These are phyloP conservation scores for Heliconius nattereri DNA, from an alignment of 1,140 invertebrate species.

Conservation along the genomic window DNA sequence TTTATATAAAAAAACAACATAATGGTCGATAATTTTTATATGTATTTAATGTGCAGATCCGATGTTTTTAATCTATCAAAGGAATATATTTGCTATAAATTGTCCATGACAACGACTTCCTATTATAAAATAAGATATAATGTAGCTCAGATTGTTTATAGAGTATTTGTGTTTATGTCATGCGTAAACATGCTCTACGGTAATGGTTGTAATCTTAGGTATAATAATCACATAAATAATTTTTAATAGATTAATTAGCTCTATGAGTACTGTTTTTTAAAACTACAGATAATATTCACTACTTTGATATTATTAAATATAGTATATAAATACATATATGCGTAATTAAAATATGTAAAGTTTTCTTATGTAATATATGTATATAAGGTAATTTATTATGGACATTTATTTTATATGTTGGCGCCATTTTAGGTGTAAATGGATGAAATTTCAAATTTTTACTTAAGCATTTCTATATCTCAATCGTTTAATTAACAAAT, in stretches of 20 bases:
- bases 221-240: too few species aligned
- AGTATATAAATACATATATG: background rate
- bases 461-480: constrained; percentile 8
- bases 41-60: too few species aligned
- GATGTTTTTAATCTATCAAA: too few species aligned
- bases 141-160: background rate
- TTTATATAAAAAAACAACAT: background rate
- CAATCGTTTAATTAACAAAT: background rate
- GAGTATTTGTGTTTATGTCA: background rate
- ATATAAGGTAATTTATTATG: too few species aligned
- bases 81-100: too few species aligned
- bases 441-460: background rate
- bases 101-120: too few species aligned
- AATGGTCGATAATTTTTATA: too few species aligned
- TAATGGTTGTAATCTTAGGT: background rate
- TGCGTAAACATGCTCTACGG: background rate
- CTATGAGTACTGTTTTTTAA: too few species aligned
- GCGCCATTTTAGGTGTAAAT: background rate
- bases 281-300: too few species aligned
- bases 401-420: background rate
- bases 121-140: background rate
- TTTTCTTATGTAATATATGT: too few species aligned
- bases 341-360: background rate
- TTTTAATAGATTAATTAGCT: too few species aligned
- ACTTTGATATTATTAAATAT: too few species aligned